These are phyloP conservation scores for Euwallacea similis DNA, from an alignment of 1,140 invertebrate genomes.

Conservation along the genomic window DNA sequence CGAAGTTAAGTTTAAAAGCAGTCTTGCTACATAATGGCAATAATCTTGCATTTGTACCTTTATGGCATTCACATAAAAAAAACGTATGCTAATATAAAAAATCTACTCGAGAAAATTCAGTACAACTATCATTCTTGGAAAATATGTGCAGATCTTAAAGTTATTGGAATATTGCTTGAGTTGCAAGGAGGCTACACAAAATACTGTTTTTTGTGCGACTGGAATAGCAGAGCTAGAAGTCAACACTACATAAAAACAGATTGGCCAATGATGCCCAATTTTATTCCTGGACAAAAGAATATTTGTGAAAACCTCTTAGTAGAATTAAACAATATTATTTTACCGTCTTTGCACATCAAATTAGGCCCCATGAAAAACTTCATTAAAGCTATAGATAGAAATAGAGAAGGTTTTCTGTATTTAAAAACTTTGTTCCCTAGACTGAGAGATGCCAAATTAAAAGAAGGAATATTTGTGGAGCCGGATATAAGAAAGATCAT, in stretches of 20 bases:
- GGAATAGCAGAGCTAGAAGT: slow-evolving; percentile 32
- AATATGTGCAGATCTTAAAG: too few species aligned
- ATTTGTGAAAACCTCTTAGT: slow-evolving; percentile 36
- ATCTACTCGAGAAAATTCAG: too few species aligned
- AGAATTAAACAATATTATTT: neutral
- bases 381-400: slow-evolving; percentile 50
- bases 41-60: too few species aligned
- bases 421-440: slow-evolving; percentile 47
- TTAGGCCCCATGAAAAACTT: slow-evolving; percentile 52
- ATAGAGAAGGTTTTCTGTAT: slow-evolving; percentile 48
- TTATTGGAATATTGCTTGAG: too few species aligned
- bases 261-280: slow-evolving; percentile 30
- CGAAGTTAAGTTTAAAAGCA: too few species aligned
- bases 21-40: too few species aligned
- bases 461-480: slow-evolving; percentile 49
- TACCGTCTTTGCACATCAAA: slow-evolving; percentile 14
- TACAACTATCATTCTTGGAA: too few species aligned
- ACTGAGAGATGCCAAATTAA: slow-evolving; percentile 44
- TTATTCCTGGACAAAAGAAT: slow-evolving; percentile 40
- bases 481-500: slow-evolving; percentile 44
- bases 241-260: slow-evolving; percentile 45
- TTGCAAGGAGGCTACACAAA: too few species aligned
- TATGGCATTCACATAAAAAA: too few species aligned
- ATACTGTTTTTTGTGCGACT: slow-evolving; percentile 24
- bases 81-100: too few species aligned